Percentiles rank a stretch among this genome's conserved stretches.
These are phyloP conservation scores for Cotesia vestalis DNA, from an alignment of 1,140 invertebrate species.

Conservation along the genomic window DNA sequence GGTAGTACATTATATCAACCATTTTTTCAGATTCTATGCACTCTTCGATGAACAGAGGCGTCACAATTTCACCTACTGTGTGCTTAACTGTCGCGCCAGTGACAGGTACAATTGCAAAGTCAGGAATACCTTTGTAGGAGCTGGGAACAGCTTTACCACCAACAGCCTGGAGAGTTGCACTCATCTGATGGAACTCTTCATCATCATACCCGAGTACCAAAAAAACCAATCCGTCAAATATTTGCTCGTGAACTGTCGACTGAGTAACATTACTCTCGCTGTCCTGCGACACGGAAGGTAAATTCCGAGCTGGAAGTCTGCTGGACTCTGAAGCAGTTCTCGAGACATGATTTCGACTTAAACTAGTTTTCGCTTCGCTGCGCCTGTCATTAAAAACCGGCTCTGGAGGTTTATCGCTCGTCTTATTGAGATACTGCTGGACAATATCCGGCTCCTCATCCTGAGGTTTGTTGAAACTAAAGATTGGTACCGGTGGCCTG, in stretches of 20 bases:
- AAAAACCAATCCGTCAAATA: conserved; percentile 59
- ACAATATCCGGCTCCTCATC: conserved; percentile 47
- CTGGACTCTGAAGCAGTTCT: too few species aligned
- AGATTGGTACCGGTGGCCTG: conserved; percentile 46
- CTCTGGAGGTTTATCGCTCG: conserved; percentile 34
- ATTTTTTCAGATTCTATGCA: conserved; percentile 71
- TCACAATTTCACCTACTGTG: conserved; percentile 67
- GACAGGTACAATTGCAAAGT: conserved; percentile 69
- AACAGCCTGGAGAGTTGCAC: conserved; percentile 59
- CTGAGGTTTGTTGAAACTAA: conserved; percentile 43
- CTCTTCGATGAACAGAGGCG: conserved; percentile 69
- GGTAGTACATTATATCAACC: conserved; percentile 71
- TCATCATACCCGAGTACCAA: conserved; percentile 59
- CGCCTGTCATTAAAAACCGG: neutral
- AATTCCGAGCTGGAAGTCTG: too few species aligned
- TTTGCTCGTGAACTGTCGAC: conserved; percentile 44
- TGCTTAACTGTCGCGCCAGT: conserved; percentile 53
- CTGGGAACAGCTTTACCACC: conserved; percentile 64
- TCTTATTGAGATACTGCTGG: conserved; percentile 53
- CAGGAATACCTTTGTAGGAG: conserved; percentile 64
- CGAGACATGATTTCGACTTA: too few species aligned
- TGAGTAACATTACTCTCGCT: conserved; percentile 32
- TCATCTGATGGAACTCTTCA: conserved; percentile 57
- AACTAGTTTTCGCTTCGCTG: too few species aligned
- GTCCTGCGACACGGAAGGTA: neutral